phyloP scores from a whole-genome alignment of 2,797 vertebrate genomes.

The Pipistrellus nathusii region DNA sequence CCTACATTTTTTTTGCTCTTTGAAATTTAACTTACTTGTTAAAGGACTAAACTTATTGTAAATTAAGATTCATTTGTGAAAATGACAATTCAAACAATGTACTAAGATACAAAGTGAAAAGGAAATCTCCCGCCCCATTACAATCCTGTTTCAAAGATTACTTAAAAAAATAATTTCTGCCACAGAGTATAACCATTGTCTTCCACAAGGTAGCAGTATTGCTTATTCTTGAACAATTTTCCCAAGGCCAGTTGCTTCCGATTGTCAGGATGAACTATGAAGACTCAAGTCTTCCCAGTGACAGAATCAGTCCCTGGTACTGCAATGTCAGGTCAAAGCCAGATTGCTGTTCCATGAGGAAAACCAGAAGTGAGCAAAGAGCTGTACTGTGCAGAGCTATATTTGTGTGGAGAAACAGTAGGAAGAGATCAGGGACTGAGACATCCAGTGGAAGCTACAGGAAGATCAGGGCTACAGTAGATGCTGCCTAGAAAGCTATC shows the following conservation, averaged over 20 bases:
- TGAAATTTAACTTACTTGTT: constrained; percentile 38
- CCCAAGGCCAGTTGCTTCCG: background rate
- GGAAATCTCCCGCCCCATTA: background rate
- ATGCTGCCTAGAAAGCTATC: background rate
- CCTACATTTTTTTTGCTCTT: background rate
- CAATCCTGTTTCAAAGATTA: background rate
- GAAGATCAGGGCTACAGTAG: background rate
- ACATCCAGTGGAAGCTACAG: background rate
- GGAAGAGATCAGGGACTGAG: background rate
- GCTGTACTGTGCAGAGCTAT: background rate
- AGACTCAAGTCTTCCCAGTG: background rate
- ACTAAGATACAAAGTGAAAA: constrained; percentile 49
- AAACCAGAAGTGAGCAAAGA: constrained; percentile 39
- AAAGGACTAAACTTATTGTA: background rate
- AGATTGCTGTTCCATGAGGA: background rate
- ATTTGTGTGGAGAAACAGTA: background rate
- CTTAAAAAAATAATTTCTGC: background rate
- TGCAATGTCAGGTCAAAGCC: background rate
- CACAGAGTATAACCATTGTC: background rate
- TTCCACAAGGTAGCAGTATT: constrained; percentile 78
- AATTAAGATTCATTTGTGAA: constrained; percentile 23
- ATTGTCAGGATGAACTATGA: background rate
- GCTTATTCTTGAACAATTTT: constrained; percentile 34
- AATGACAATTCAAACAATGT: constrained; percentile 13
- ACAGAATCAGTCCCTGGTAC: background rate